Evolutionary conservation across 2,797 vertebrate genomes (phyloP), one percentile per base, ranked within the genome.

Genomic region (Manis crassicaudata): DNA sequence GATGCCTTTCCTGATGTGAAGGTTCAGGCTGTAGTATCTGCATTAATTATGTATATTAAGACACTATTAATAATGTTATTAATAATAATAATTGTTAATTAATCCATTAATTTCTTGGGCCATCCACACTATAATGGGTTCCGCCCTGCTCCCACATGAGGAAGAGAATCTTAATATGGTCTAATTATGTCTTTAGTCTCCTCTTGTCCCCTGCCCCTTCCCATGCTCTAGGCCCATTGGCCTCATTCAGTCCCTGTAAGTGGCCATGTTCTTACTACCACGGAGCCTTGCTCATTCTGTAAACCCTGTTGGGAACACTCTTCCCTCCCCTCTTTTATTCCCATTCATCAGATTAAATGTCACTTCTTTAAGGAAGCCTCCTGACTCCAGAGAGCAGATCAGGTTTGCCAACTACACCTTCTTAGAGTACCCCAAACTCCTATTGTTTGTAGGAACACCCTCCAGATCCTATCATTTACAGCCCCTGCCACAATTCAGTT

Each of bases 381-480:
- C 7, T 0, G 0, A 46, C 32, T 3, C 32, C 37, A 4, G 2
- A 2, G 29, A 90, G 56, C 3, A 9, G 63, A 60, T 2, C 25
- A 8, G 56, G 0, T 54, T 37, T 12, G 27, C 60, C 43, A 11
- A 2, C 4, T 4, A 12, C 0, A 2, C 13, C 18, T 54, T 43
- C 63, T 7, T 3, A 11, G 60, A 40, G 40, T 14, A 14, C 20
- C 32, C 21, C 6, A 35, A 21, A 29, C n/a, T 11, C 43, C 50
- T 13, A 0, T 7, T 20, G 18, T 35, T n/a, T 46, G 2, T 7
- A 17, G 63, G 54, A 46, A 46, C 21, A 20, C 35, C 67, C 25
- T 5, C 25, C 7, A 27, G 8, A 27, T 13, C 46, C 52, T 16
- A 2, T 3, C 11, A 4, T 46, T n/a, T 16, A 4, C 7, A 23